Conservation (phyloP, 2,888 invertebrate species). For the Folsomia manolachei region DNA sequence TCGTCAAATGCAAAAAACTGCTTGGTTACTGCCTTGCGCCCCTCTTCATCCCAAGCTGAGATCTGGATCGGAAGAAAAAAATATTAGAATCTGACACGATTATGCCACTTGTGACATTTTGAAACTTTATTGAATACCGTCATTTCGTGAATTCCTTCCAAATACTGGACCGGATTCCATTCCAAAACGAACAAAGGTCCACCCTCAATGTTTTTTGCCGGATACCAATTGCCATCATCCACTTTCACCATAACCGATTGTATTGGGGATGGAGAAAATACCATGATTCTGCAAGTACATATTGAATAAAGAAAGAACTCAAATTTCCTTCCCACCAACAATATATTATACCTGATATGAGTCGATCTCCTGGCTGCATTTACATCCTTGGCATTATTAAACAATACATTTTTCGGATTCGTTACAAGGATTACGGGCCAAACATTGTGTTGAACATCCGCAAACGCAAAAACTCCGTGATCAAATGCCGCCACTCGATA, state of each 20-base stretch:
- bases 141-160: background rate
- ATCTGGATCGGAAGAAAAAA: background rate
- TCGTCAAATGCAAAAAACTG: conserved; percentile 1
- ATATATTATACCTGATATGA: background rate
- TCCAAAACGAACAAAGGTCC: background rate
- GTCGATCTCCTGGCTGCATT: background rate
- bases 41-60: background rate
- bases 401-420: background rate
- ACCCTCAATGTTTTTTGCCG: background rate
- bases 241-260: background rate
- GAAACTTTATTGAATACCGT: background rate
- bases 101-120: too few species aligned
- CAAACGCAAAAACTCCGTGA: background rate
- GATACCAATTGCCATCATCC: background rate
- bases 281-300: background rate
- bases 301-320: background rate
- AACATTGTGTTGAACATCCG: background rate
- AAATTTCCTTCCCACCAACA: background rate
- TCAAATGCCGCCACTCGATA: background rate
- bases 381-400: background rate
- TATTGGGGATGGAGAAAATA: background rate
- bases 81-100: too few species aligned
- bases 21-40: background rate
- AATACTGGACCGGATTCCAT: background rate
- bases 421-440: background rate